Conservation (phyloP, 2,797 vertebrate species). For the Babyrousa celebensis region DNA sequence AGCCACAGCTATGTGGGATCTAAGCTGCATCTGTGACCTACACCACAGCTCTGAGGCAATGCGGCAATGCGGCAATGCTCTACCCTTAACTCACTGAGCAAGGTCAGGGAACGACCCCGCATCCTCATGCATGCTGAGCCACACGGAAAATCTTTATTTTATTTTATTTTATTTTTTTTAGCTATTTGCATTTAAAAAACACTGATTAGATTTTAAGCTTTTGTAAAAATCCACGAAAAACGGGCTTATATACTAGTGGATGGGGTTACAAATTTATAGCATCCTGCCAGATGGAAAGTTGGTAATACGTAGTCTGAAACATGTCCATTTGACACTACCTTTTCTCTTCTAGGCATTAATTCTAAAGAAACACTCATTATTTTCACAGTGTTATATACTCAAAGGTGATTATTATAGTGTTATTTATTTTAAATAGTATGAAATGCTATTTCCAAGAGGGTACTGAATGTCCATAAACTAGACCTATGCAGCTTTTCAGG, state of each 20-base stretch:
- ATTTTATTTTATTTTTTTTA: not conserved
- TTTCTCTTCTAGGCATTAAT: constrained; percentile 39
- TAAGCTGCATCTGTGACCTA: no score
- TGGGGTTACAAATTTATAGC: constrained; percentile 34
- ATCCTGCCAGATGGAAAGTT: constrained; percentile 2
- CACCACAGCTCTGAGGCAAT: no score
- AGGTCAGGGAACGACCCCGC: no score
- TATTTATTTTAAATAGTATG: constrained; percentile 41
- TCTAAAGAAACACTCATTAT: constrained; percentile 3
- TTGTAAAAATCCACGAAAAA: not conserved
- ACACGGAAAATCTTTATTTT: no score
- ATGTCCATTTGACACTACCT: not conserved
- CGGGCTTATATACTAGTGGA: not conserved
- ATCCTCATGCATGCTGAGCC: no score
- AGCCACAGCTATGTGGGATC: no score
- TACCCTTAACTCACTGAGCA: no score
- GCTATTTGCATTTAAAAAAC: not conserved
- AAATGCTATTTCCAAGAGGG: constrained; percentile 30
- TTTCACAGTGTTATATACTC: not conserved
- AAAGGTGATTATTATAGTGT: constrained; percentile 28
- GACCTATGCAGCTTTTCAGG: not conserved
- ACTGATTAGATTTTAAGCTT: not conserved
- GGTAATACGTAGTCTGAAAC: not conserved
- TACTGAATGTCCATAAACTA: not conserved
- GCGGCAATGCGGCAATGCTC: no score